phyloP scores from a whole-genome alignment of 2,888 invertebrate genomes.

The Thumatha senex region DNA sequence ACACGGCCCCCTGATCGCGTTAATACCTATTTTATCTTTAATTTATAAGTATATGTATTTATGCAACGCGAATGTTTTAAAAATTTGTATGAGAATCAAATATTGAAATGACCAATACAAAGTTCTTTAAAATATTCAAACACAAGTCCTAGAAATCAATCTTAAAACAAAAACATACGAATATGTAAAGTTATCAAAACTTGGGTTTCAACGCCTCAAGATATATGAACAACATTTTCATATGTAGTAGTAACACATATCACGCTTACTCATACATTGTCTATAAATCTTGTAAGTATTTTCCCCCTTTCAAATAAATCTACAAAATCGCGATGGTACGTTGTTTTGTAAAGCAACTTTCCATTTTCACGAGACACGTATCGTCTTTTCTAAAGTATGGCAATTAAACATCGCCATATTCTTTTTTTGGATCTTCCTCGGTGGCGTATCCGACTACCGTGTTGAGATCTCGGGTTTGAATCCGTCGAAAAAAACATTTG shows the following conservation, averaged over 20 bases:
- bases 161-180: not conserved
- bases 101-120: not conserved
- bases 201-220: slow-evolving; percentile 11
- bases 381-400: not conserved
- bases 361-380: slow-evolving; percentile 3
- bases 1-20: no score
- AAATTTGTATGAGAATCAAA: no score
- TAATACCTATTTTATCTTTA: no score
- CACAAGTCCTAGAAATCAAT: not conserved
- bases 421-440: not conserved
- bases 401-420: not conserved
- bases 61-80: no score
- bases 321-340: slow-evolving; percentile 26
- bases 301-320: slow-evolving; percentile 19
- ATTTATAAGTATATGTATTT: no score
- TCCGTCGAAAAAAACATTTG: no score
- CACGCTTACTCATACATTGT: slow-evolving; percentile 16
- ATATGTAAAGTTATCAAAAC: slow-evolving; percentile 3
- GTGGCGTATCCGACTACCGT: no score
- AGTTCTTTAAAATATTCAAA: not conserved
- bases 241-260: slow-evolving; percentile 12
- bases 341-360: slow-evolving; percentile 18
- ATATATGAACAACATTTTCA: slow-evolving; percentile 5
- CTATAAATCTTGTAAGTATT: slow-evolving; percentile 31
- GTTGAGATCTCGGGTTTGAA: no score